These are phyloP conservation scores for Macquaria australasica DNA, from an alignment of 2,113 vertebrate genomes.

Conservation along the genomic window DNA sequence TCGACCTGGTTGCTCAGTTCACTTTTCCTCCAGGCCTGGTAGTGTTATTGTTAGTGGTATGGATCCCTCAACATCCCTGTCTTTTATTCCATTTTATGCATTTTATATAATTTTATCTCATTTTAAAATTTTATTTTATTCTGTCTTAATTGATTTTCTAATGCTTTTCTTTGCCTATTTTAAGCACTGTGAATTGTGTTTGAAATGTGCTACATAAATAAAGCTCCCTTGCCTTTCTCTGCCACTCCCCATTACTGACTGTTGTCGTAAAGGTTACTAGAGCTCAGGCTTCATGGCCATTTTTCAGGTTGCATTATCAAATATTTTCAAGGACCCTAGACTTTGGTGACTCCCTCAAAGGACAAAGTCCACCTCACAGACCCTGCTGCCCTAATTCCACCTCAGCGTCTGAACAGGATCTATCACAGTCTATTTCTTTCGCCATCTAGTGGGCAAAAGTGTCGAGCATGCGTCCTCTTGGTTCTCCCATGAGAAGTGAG, in stretches of 20 bases:
- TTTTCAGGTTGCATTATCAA: slow-evolving; percentile 16
- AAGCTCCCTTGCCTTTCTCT: neutral
- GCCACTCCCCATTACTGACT: neutral
- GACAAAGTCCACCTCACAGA: slow-evolving; percentile 43
- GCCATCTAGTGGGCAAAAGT: slow-evolving; percentile 14
- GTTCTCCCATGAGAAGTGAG: neutral
- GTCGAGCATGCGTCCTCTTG: neutral
- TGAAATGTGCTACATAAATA: too few species aligned
- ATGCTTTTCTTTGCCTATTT: too few species aligned
- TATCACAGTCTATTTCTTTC: neutral
- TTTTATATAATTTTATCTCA: too few species aligned
- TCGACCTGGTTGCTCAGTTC: neutral
- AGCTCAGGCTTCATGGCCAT: slow-evolving; percentile 13
- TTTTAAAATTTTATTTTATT: too few species aligned
- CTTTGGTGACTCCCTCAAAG: neutral
- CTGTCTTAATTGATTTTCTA: too few species aligned
- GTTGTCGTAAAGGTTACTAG: neutral
- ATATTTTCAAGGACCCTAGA: slow-evolving; percentile 7
- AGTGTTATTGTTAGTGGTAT: too few species aligned
- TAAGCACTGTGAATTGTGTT: too few species aligned
- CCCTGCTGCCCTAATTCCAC: neutral
- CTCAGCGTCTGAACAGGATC: neutral
- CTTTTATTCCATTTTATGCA: too few species aligned
- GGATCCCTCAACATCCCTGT: neutral
- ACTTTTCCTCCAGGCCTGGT: neutral